phyloP scores from a whole-genome alignment of 2,113 vertebrate species.

The Grammomys surdaster region DNA sequence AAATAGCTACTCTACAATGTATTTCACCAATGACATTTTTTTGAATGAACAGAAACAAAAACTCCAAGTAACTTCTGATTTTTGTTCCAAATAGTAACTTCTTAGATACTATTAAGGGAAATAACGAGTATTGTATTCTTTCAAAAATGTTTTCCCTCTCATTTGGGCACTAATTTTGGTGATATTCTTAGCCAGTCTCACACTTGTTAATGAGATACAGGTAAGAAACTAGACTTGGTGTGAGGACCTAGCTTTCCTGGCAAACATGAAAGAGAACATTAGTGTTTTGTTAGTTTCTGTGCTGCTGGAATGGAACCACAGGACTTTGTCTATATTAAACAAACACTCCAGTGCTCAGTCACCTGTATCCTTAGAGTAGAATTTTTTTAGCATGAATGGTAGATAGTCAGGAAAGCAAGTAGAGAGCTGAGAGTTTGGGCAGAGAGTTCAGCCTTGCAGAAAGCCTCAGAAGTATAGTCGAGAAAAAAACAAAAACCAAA shows the following conservation, averaged over 20 bases:
- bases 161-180: conserved; percentile 53
- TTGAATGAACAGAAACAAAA: conserved; percentile 38
- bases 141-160: neutral
- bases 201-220: neutral
- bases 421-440: neutral
- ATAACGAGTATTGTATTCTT: conserved; percentile 6
- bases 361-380: neutral
- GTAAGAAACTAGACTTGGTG: neutral
- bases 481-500: neutral
- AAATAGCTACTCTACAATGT: neutral
- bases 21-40: conserved; percentile 15
- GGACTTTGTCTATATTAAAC: neutral
- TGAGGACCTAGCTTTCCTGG: neutral
- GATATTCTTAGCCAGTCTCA: neutral
- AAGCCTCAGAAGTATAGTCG: neutral
- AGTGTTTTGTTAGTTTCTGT: neutral
- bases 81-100: neutral
- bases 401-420: neutral
- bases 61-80: neutral
- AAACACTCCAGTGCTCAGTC: neutral
- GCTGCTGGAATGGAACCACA: neutral
- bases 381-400: neutral
- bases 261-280: neutral
- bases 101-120: conserved; percentile 38
- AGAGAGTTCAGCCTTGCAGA: conserved; percentile 5